Conservation (phyloP, 2,888 invertebrate genomes). For the Tanytarsus gracilentus region DNA sequence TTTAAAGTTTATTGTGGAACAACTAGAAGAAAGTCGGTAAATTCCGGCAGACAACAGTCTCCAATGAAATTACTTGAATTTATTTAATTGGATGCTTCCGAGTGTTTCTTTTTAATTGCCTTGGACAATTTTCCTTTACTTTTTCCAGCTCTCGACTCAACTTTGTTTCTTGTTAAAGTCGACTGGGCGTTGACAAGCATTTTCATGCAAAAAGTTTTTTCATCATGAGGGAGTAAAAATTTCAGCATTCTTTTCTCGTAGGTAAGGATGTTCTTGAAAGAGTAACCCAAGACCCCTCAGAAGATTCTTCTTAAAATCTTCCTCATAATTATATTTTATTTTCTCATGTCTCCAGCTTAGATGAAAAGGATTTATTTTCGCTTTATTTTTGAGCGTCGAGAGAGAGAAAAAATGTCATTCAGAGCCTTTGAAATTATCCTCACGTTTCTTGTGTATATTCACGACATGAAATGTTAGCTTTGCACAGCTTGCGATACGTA, state of each 20-base stretch:
- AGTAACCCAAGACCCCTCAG: no score
- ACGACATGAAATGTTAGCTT: neutral
- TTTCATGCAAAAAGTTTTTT: neutral
- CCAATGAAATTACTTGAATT: neutral
- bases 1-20: no score
- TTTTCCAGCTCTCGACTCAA: neutral
- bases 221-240: no score
- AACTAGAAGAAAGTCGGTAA: no score
- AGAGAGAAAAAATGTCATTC: conserved; percentile 4
- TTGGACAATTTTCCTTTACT: neutral
- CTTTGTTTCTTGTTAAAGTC: no score
- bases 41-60: no score
- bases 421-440: conserved; percentile 1
- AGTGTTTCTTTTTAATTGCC: neutral
- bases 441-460: conserved; percentile 4
- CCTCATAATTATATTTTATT: neutral
- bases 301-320: no score
- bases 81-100: neutral
- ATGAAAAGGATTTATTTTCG: conserved; percentile 12
- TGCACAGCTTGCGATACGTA: conserved; percentile 12
- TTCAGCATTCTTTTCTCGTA: neutral
- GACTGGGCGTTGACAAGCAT: neutral
- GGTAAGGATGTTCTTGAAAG: no score
- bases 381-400: neutral
- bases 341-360: neutral